Conservation (phyloP, 2,888 invertebrate species). For the Perizoma flavofasciatum region DNA sequence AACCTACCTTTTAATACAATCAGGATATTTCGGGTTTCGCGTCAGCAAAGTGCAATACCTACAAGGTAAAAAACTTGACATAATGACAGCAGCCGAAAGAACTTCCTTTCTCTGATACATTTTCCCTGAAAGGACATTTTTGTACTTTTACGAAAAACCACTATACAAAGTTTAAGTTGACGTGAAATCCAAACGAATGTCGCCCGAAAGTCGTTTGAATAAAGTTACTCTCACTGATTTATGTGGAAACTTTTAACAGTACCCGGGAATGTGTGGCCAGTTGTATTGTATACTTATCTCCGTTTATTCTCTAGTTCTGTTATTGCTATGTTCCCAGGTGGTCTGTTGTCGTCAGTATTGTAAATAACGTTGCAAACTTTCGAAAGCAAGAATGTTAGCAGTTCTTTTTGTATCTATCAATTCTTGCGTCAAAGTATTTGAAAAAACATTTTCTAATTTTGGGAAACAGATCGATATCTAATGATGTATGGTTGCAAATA, state of each 20-base stretch:
- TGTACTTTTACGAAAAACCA: slow-evolving; percentile 21
- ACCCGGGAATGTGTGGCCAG: slow-evolving; percentile 63
- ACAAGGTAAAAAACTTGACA: too few relatives aligned
- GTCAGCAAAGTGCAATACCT: too few relatives aligned
- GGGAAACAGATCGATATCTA: slow-evolving; percentile 40
- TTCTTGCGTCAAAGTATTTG: slow-evolving; percentile 47
- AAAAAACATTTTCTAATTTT: slow-evolving; percentile 39
- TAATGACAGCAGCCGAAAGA: too few relatives aligned
- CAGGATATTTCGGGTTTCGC: too few relatives aligned
- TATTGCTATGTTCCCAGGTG: slow-evolving; percentile 63
- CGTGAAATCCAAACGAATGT: slow-evolving; percentile 78
- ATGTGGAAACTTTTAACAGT: slow-evolving; percentile 74
- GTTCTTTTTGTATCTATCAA: slow-evolving; percentile 35
- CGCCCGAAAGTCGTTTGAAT: slow-evolving; percentile 82
- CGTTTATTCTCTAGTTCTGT: slow-evolving; percentile 61
- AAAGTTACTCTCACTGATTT: slow-evolving; percentile 79
- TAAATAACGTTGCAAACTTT: slow-evolving; percentile 43
- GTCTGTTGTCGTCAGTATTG: slow-evolving; percentile 47
- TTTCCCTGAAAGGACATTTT: too few relatives aligned
- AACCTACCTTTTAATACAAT: too few relatives aligned
- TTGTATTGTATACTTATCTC: slow-evolving; percentile 65
- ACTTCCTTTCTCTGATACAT: too few relatives aligned
- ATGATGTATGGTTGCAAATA: too few relatives aligned
- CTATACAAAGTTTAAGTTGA: slow-evolving; percentile 63
- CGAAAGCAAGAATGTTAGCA: slow-evolving; percentile 23